Evolutionary conservation across 1,140 invertebrate species (phyloP).

Genomic region (Dryas iulia): DNA sequence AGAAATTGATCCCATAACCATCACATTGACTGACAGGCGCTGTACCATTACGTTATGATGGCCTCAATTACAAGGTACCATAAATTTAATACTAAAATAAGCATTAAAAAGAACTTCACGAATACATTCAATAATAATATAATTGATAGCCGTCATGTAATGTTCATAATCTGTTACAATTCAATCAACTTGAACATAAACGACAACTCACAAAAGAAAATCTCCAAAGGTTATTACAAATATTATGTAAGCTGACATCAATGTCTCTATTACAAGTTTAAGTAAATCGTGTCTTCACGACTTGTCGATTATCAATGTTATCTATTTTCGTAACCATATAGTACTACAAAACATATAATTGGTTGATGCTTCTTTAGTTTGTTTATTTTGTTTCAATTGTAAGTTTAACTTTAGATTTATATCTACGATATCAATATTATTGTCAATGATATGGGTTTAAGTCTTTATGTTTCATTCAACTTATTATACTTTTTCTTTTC

Average conservation of each 20-base stretch:
- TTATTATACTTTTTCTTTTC: too few relatives aligned
- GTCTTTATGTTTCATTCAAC: too few relatives aligned
- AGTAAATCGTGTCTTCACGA: background rate
- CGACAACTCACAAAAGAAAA: background rate
- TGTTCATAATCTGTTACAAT: background rate
- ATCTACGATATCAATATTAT: too few relatives aligned
- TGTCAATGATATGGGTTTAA: too few relatives aligned
- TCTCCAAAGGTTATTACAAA: background rate
- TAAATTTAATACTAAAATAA: too few relatives aligned
- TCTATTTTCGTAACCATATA: background rate
- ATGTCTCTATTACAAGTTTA: background rate
- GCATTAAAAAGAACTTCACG: too few relatives aligned
- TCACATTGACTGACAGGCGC: too few relatives aligned
- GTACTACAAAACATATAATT: background rate
- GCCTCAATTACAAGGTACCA: background rate
- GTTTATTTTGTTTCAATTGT: too few relatives aligned
- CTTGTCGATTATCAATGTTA: background rate
- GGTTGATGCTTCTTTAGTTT: background rate
- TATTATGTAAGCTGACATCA: background rate
- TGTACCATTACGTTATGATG: too few relatives aligned
- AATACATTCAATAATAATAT: background rate
- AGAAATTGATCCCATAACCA: too few relatives aligned
- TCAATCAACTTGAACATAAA: background rate
- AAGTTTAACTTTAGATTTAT: too few relatives aligned
- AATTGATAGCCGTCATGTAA: background rate